These are phyloP conservation scores for Neocrepidodera transversa DNA, from an alignment of 2,888 invertebrate species.

Conservation along the genomic window DNA sequence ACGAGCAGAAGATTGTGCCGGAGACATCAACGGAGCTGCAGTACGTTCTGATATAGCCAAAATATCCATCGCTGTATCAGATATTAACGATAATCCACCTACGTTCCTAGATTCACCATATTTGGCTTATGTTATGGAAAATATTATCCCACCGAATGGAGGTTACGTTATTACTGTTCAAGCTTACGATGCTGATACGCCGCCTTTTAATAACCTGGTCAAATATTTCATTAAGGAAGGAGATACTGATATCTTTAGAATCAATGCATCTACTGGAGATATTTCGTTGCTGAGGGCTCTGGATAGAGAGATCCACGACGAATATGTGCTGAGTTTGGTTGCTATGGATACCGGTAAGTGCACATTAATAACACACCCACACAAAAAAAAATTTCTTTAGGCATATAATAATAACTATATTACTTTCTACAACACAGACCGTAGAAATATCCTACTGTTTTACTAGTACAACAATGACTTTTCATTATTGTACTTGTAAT, in stretches of 20 bases:
- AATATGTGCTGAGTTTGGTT: slow-evolving; percentile 84
- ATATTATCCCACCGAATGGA: slow-evolving; percentile 80
- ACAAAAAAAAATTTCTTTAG: too few relatives aligned
- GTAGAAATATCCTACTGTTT: too few relatives aligned
- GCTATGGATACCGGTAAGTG: slow-evolving; percentile 94
- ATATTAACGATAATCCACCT: slow-evolving; percentile 94
- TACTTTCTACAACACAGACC: too few relatives aligned
- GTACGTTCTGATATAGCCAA: slow-evolving; percentile 79
- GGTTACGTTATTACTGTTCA: slow-evolving; percentile 84
- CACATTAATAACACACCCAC: too few relatives aligned
- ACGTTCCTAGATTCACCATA: slow-evolving; percentile 95
- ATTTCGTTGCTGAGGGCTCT: slow-evolving; percentile 83
- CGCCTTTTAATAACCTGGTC: slow-evolving; percentile 88
- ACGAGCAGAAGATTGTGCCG: slow-evolving; percentile 87
- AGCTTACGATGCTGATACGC: slow-evolving; percentile 90
- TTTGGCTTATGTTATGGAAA: slow-evolving; percentile 92
- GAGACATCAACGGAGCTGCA: slow-evolving; percentile 66
- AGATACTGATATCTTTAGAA: slow-evolving; percentile 87
- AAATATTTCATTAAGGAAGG: slow-evolving; percentile 94
- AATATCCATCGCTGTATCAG: slow-evolving; percentile 83
- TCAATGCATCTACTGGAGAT: slow-evolving; percentile 91
- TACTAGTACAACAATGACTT: too few relatives aligned
- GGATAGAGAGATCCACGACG: slow-evolving; percentile 84
- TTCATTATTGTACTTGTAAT: too few relatives aligned
- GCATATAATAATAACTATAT: too few relatives aligned